Conservation (phyloP, 2,888 invertebrate genomes). For the Stenurella melanura region DNA sequence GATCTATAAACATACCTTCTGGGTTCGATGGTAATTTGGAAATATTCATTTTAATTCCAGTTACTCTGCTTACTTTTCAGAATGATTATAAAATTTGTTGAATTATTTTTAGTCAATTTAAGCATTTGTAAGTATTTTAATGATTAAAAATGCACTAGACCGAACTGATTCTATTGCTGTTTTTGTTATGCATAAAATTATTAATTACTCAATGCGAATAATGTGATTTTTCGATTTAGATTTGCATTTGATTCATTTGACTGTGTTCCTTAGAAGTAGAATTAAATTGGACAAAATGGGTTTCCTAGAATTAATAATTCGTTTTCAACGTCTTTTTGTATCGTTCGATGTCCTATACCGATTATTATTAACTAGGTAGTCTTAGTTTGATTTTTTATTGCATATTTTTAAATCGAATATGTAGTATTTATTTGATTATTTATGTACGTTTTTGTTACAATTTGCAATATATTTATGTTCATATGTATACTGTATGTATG, state of each 20-base stretch:
- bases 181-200: conserved; percentile 54
- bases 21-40: conserved; percentile 35
- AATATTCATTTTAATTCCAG: conserved; percentile 32
- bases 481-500: conserved; percentile 40
- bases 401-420: conserved; percentile 22
- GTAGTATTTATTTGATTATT: conserved; percentile 39
- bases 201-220: conserved; percentile 52
- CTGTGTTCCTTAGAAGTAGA: conserved; percentile 52
- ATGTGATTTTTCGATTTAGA: conserved; percentile 54
- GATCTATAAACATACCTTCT: conserved; percentile 34
- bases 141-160: conserved; percentile 47
- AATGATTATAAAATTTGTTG: conserved; percentile 25
- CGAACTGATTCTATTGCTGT: conserved; percentile 57
- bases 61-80: conserved; percentile 30
- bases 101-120: conserved; percentile 32
- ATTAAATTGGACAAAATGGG: conserved; percentile 47
- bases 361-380: conserved; percentile 29
- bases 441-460: conserved; percentile 59
- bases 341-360: conserved; percentile 37
- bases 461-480: conserved; percentile 44
- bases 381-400: conserved; percentile 27
- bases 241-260: conserved; percentile 54
- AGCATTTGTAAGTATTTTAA: conserved; percentile 48
- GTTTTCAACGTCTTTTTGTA: conserved; percentile 38
- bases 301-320: conserved; percentile 35